A percentile compares a stretch with the other conserved stretches of the same genome.
phyloP scores from a whole-genome alignment of 2,797 vertebrate species.

The Muscicapa striata region DNA sequence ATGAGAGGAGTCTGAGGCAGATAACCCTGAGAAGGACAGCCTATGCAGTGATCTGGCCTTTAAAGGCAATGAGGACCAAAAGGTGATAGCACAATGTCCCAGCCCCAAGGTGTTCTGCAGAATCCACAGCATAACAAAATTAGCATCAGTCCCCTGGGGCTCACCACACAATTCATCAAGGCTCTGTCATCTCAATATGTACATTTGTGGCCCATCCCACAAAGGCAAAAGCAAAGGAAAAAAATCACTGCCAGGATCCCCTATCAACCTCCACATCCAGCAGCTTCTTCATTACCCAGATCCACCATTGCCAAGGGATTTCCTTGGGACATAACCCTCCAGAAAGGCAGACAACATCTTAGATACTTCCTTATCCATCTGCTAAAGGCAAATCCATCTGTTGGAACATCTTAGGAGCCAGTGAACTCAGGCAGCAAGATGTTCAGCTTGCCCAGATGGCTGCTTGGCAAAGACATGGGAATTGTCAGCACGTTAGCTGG shows the following conservation, averaged over 20 bases:
- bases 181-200: neutral
- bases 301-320: neutral
- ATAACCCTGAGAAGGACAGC: neutral
- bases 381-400: neutral
- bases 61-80: neutral
- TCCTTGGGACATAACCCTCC: neutral
- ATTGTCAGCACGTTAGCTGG: neutral
- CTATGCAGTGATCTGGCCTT: neutral
- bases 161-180: fast-evolving
- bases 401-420: fast-evolving
- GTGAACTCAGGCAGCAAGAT: neutral
- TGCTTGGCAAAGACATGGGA: neutral
- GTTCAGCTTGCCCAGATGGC: neutral
- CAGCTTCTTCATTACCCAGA: neutral
- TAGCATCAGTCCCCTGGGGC: neutral
- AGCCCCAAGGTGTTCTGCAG: neutral
- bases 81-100: neutral
- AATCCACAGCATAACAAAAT: neutral
- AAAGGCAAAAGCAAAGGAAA: neutral
- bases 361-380: neutral
- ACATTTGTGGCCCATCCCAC: neutral
- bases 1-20: neutral
- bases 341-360: neutral
- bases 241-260: neutral
- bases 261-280: neutral